Percentiles rank a stretch among this genome's conserved stretches.
Conservation (phyloP, 2,888 invertebrate species). For the Dolomedes plantarius region DNA sequence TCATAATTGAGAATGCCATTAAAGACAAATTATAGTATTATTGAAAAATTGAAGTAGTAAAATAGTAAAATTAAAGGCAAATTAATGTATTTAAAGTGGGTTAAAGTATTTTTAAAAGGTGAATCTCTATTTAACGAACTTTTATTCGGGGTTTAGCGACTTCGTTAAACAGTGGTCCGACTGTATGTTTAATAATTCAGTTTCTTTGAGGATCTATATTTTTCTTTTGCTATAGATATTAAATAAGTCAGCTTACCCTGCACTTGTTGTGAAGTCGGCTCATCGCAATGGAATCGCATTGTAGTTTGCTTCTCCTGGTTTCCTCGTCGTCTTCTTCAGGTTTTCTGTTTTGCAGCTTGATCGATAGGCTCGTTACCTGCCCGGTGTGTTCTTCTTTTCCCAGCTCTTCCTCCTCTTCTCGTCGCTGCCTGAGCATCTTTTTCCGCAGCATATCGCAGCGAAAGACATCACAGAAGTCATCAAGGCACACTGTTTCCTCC, state of each 20-base stretch:
- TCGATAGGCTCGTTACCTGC: not conserved
- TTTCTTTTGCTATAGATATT: too few species aligned
- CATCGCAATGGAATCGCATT: constrained; percentile 43
- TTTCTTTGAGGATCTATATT: too few species aligned
- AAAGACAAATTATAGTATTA: too few species aligned
- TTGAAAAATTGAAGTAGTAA: too few species aligned
- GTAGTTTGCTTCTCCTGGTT: constrained; percentile 17
- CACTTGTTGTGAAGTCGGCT: constrained; percentile 45
- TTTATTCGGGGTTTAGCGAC: too few species aligned
- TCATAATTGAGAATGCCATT: too few species aligned
- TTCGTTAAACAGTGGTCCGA: too few species aligned
- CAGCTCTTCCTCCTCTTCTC: constrained; percentile 44
- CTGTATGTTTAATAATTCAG: too few species aligned
- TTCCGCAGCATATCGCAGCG: constrained; percentile 87
- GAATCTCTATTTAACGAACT: too few species aligned
- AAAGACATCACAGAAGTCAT: constrained; percentile 97
- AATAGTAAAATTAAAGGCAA: too few species aligned
- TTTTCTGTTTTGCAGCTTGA: not conserved
- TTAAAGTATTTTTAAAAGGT: too few species aligned
- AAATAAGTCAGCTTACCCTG: constrained; percentile 47
- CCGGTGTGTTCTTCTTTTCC: not conserved
- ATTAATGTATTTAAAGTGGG: too few species aligned
- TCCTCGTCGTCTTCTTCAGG: constrained; percentile 37
- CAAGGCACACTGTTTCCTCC: constrained; percentile 93
- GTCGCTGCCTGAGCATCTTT: constrained; percentile 22